These are phyloP conservation scores for Melanotaenia parkinsoni DNA, from an alignment of 2,797 vertebrate species.

Conservation along the genomic window DNA sequence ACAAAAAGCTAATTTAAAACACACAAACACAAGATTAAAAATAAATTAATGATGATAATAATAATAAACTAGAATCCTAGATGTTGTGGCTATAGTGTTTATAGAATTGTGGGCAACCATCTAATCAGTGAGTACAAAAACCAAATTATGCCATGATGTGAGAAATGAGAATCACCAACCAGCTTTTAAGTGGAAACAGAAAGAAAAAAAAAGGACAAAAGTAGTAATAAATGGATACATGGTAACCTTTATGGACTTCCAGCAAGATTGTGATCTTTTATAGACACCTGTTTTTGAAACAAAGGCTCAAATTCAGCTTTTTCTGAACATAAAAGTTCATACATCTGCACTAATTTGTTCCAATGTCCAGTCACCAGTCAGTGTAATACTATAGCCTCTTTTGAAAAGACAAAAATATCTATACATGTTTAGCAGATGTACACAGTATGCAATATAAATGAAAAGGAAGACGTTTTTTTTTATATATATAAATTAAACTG, in stretches of 20 bases:
- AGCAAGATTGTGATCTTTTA: conserved; percentile 22
- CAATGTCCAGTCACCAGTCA: no score
- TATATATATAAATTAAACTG: no score
- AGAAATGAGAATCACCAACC: conserved; percentile 9
- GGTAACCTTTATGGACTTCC: conserved; percentile 46
- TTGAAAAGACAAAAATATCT: no score
- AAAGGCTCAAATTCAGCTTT: conserved; percentile 24
- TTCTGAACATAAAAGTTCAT: neutral
- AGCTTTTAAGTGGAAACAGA: neutral
- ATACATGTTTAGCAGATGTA: no score
- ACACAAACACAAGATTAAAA: neutral
- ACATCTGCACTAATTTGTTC: no score
- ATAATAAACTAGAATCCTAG: neutral
- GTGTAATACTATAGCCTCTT: no score
- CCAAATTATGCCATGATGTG: neutral
- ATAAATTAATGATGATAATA: neutral
- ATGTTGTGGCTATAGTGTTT: neutral
- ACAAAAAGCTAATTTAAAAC: neutral
- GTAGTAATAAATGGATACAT: neutral
- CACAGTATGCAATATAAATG: no score
- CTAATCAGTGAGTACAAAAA: neutral
- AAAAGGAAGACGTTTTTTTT: no score
- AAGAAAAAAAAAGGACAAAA: neutral
- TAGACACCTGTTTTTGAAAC: conserved; percentile 36
- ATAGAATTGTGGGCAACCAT: neutral